Evolutionary conservation across 2,888 invertebrate genomes (phyloP).

Genomic region (Morpho achilles): DNA sequence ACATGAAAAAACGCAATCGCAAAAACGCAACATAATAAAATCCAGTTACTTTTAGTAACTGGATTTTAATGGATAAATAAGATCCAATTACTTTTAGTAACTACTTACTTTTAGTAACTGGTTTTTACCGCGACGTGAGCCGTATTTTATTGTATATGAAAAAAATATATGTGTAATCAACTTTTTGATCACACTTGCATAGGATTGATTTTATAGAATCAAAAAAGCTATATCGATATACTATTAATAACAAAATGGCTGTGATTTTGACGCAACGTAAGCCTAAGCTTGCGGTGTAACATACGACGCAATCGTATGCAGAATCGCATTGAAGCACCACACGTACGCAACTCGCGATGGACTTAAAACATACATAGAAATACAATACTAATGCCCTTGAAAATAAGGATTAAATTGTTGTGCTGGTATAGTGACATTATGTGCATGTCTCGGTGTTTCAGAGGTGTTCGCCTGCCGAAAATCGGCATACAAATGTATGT

Average conservation of each 20-base stretch:
- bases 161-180: no score
- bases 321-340: constrained; percentile 26
- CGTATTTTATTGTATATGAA: no score
- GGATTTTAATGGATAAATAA: no score
- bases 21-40: no score
- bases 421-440: constrained; percentile 3
- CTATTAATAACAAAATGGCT: constrained; percentile 3
- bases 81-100: no score
- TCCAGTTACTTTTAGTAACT: no score
- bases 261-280: constrained; percentile 20
- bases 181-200: background rate
- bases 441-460: constrained; percentile 19
- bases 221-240: background rate
- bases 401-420: constrained; percentile 16
- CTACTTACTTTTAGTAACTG: no score
- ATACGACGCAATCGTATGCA: constrained; percentile 24
- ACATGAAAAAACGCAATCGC: no score
- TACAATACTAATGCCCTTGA: background rate
- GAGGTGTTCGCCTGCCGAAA: constrained; percentile 27
- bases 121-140: no score
- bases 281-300: constrained; percentile 21
- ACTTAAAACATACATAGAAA: constrained; percentile 9
- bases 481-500: constrained; percentile 29
- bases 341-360: constrained; percentile 11
- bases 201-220: background rate